Conservation (phyloP, 2,113 vertebrate genomes). For the Rana temporaria region DNA sequence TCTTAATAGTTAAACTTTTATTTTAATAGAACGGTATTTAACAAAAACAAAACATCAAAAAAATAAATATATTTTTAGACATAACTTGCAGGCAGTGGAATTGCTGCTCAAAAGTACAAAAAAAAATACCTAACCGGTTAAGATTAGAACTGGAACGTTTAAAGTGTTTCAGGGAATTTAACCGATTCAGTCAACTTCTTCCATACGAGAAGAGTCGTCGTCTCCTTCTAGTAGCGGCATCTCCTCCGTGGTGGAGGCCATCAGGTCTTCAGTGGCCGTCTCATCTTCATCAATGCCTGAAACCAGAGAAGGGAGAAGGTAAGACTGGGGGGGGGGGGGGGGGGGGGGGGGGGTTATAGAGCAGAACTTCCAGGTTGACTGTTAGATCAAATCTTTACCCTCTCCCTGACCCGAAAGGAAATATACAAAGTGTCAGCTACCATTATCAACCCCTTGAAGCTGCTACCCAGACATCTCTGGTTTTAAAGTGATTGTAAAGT, state of each 20-base stretch:
- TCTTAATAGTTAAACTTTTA: conserved; percentile 10
- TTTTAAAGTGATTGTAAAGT: no score
- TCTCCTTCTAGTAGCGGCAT: conserved; percentile 96
- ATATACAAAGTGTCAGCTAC: no score
- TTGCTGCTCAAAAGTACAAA: conserved; percentile 70
- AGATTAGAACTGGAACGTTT: conserved; percentile 66
- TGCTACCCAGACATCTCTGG: no score
- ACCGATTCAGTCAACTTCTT: conserved; percentile 88
- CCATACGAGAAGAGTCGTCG: conserved; percentile 94
- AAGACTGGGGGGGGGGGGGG: no score
- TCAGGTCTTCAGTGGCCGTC: conserved; percentile 77
- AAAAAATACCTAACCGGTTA: conserved; percentile 67
- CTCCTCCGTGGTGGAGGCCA: conserved; percentile 82
- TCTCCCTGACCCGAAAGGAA: no score
- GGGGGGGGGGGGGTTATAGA: no score
- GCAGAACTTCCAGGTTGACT: no score
- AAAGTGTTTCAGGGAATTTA: conserved; percentile 56
- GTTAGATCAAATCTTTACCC: no score
- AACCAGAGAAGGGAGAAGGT: background rate
- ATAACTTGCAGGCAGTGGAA: conserved; percentile 67
- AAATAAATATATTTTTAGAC: conserved; percentile 70
- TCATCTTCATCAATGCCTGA: conserved; percentile 96
- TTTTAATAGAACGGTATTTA: conserved; percentile 66
- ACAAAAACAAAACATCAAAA: conserved; percentile 73
- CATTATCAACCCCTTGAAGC: no score